Evolutionary conservation across 2,113 vertebrate genomes (phyloP), one percentile per base, ranked within the genome.

Genomic region (Orientallactaga bullata): DNA sequence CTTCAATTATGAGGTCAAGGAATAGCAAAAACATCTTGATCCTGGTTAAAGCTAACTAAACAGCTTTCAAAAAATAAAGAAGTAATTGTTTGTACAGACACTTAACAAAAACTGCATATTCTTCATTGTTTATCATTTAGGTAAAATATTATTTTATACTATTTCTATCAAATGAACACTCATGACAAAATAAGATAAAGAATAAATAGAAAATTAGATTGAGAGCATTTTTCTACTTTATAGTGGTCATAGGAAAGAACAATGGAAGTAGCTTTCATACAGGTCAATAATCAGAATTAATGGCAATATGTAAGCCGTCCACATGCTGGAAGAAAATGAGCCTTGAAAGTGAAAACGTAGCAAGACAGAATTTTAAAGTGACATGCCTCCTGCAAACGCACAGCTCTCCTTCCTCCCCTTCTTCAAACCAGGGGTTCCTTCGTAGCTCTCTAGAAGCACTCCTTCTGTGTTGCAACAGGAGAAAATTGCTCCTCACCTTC

Each of bases 301-400:
- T 84, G 81, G 74, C 47, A 74, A 95, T 91, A 86, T 88, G 72
- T 60, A 35, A 88, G 35, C 63, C 51, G 47, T 35, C 58, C 68
- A 85, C n/a, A 61, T 42, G 65, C 79, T 51, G 3, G 13, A 55
- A 55, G 28, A 94, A 94, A 90, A 97, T 80, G 66, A 86, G 21
- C 76, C 71, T 90, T 94, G 94, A 81, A 89, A 84, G 47, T 77
- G 51, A 72, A 84, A 86, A 24, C 72, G 55, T 79, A 42, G 72
- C 60, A 88, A 74, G 66, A 85, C 32, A 76, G 60, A n/a, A 13
- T 92, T 88, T 94, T 92, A 47, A 92, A 84, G 93, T 80, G 35
- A 71, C 35, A 26, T 3, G 20, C 10, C 35, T 61, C 61, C 8
- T 55, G 13, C 30, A 89, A 92, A 60, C 35, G 47, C n/a, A 32